A percentile compares a stretch with the other conserved stretches of the same genome.
Evolutionary conservation across 2,888 invertebrate genomes (phyloP).

Genomic region (Meloe dianella): DNA sequence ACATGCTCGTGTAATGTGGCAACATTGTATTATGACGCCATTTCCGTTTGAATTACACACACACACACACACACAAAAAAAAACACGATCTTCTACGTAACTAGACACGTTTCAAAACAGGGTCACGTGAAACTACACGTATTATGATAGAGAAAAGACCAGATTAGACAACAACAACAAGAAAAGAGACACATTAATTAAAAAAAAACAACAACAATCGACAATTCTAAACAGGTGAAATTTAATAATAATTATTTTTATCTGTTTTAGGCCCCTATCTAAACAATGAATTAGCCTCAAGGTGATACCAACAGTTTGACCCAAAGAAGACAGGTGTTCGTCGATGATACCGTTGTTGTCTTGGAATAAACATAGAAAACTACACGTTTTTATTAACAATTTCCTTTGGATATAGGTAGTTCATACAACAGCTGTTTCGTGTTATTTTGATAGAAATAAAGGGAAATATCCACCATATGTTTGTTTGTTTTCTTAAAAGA

Average conservation of each 20-base stretch:
- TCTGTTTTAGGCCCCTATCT: neutral
- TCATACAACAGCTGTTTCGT: slow-evolving; percentile 40
- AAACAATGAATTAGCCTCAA: slow-evolving; percentile 1
- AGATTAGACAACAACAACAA: neutral
- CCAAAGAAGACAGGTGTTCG: slow-evolving; percentile 42
- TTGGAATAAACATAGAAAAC: slow-evolving; percentile 22
- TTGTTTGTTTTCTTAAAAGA: slow-evolving; percentile 12
- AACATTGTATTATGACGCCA: slow-evolving; percentile 28
- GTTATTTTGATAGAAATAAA: neutral
- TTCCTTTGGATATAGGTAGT: slow-evolving; percentile 35
- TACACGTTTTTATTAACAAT: slow-evolving; percentile 43
- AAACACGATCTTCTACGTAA: slow-evolving; percentile 40
- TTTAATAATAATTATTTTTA: neutral
- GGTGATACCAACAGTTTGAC: slow-evolving; percentile 27
- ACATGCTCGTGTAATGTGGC: neutral
- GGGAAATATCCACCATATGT: slow-evolving; percentile 38
- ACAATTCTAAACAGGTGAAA: neutral
- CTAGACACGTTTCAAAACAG: slow-evolving; percentile 42
- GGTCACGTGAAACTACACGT: slow-evolving; percentile 46
- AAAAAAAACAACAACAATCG: neutral
- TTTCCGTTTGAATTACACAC: slow-evolving; percentile 40
- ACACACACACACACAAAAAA: neutral
- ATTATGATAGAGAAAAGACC: slow-evolving; percentile 12
- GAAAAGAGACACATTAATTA: neutral
- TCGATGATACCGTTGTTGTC: slow-evolving; percentile 41